These are phyloP conservation scores for Theristicus caerulescens DNA, from an alignment of 2,113 vertebrate genomes.

Conservation along the genomic window DNA sequence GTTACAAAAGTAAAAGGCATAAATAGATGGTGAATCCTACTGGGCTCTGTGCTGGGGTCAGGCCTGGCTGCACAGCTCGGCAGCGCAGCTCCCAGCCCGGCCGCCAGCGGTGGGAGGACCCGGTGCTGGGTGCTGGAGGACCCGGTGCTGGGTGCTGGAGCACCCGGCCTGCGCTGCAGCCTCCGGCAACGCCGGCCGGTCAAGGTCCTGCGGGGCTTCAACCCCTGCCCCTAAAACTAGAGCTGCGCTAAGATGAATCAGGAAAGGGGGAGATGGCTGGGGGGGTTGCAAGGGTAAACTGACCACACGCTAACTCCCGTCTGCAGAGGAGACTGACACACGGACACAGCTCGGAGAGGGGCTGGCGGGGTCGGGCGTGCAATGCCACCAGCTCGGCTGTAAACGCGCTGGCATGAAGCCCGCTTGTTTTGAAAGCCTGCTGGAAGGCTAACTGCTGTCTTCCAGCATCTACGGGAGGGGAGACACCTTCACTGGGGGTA, in stretches of 20 bases:
- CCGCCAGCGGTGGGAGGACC: no score
- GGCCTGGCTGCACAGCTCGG: background rate
- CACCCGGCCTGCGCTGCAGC: background rate
- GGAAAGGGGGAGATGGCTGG: background rate
- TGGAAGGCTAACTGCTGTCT: background rate
- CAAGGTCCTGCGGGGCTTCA: background rate
- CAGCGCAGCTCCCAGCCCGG: background rate
- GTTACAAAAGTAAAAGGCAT: conserved; percentile 64
- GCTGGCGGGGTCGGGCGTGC: fast-evolving
- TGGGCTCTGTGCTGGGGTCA: background rate
- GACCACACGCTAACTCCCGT: background rate
- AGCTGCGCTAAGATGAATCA: background rate
- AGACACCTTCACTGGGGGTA: background rate
- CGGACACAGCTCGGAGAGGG: background rate
- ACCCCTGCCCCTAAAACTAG: background rate
- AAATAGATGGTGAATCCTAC: background rate
- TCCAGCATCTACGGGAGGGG: background rate
- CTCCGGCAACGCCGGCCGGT: background rate
- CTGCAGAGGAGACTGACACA: background rate
- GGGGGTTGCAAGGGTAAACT: background rate
- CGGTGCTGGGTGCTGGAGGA: background rate
- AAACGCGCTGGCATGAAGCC: background rate
- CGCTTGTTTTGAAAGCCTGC: background rate
- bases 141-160: background rate
- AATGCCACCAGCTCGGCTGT: background rate